These are phyloP conservation scores for Drosophila anomelani DNA, from an alignment of 2,888 invertebrate species.

Conservation along the genomic window DNA sequence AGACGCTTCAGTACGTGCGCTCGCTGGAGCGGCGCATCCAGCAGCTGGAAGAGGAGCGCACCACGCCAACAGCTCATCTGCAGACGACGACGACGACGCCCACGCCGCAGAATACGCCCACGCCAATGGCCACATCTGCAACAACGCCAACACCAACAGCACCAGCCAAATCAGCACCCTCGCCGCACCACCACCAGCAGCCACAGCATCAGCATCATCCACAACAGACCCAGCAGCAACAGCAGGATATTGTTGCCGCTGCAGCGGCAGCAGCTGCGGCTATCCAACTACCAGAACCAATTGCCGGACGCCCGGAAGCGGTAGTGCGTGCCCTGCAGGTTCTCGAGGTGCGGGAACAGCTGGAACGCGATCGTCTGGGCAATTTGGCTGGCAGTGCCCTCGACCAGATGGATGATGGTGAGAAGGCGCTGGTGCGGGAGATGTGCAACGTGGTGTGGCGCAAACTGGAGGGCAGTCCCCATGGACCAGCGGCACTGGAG, in stretches of 20 bases:
- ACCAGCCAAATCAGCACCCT: slow-evolving; percentile 52
- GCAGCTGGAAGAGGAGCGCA: slow-evolving; percentile 92
- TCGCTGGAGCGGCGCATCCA: slow-evolving; percentile 95
- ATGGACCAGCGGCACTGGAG: slow-evolving; percentile 83
- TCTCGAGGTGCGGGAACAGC: slow-evolving; percentile 94
- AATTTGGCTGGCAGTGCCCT: slow-evolving; percentile 78
- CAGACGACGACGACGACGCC: slow-evolving; percentile 53
- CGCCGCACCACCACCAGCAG: slow-evolving; percentile 42
- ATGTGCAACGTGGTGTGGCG: slow-evolving; percentile 99
- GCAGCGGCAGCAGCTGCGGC: slow-evolving; percentile 67
- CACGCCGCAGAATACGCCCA: slow-evolving; percentile 52
- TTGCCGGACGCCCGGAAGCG: slow-evolving; percentile 93
- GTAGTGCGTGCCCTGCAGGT: slow-evolving; percentile 97
- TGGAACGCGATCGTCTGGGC: slow-evolving; percentile 90
- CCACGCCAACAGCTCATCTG: slow-evolving; percentile 67
- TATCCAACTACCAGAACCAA: slow-evolving; percentile 74
- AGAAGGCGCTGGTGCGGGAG: slow-evolving; percentile 96
- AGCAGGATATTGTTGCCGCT: slow-evolving; percentile 64
- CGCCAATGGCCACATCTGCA: slow-evolving; percentile 49
- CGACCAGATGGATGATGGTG: slow-evolving; percentile 92
- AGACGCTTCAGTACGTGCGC: slow-evolving; percentile 95
- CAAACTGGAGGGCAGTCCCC: slow-evolving; percentile 94
- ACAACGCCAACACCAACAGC: slow-evolving; percentile 49
- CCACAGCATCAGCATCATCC: slow-evolving; percentile 46
- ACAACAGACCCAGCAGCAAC: slow-evolving; percentile 45